phyloP scores from a whole-genome alignment of 2,888 invertebrate genomes.

The Altica lythri region DNA sequence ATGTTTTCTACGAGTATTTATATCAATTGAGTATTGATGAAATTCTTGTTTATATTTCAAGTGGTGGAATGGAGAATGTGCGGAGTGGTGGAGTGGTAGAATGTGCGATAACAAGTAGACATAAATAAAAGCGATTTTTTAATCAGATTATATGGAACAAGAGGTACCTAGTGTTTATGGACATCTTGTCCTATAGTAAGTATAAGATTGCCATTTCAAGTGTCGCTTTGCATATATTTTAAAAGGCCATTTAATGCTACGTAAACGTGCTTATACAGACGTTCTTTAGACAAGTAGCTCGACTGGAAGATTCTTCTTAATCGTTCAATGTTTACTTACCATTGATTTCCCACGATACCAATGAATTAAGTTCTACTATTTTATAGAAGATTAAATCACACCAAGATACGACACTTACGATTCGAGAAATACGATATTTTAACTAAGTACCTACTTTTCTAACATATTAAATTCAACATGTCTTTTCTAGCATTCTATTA shows the following conservation, averaged over 20 bases:
- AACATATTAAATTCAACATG: no score
- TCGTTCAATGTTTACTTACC: conserved; percentile 10
- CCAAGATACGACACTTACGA: no score
- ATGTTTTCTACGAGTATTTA: no score
- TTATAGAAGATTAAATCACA: neutral
- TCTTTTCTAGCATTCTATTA: no score
- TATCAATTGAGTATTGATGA: no score
- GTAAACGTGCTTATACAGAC: conserved; percentile 33
- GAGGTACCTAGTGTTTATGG: conserved; percentile 41
- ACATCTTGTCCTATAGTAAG: conserved; percentile 39
- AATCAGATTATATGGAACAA: conserved; percentile 40
- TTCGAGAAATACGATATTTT: no score
- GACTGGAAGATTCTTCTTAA: conserved; percentile 31
- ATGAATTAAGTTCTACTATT: conserved; percentile 4
- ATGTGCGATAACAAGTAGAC: conserved; percentile 34
- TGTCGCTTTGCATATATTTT: conserved; percentile 41
- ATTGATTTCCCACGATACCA: conserved; percentile 18
- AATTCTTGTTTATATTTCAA: no score
- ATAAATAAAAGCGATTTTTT: conserved; percentile 38
- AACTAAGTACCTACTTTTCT: no score
- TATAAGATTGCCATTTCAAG: conserved; percentile 39
- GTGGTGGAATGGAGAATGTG: no score
- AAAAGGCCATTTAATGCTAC: conserved; percentile 33
- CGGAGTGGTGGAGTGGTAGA: no score
- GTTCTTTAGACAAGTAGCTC: conserved; percentile 37